Evolutionary conservation across 2,113 vertebrate genomes (phyloP), one percentile per base, ranked within the genome.

Genomic region (Albula glossodonta): DNA sequence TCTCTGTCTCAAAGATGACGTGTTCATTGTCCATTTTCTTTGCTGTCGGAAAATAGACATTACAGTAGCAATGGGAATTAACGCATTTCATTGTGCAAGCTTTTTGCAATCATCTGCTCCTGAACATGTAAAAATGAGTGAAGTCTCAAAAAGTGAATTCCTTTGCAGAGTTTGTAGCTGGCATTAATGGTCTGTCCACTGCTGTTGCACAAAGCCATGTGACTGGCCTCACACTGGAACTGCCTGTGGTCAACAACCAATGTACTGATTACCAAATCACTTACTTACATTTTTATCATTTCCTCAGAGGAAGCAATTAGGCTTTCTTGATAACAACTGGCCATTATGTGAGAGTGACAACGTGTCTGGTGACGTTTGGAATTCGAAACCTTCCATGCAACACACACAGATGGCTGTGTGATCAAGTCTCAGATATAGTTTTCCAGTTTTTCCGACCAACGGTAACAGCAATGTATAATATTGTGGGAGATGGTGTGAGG

Each of bases 401-500:
- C 22, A 15, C 13, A 82, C n/a, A 25, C 25, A 22, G 53, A 60
- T 17, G 25, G 74, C 8, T 15, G n/a, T 31, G 70, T 0, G 52
- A 50, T 50, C 49, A 19, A 50, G 78, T 17, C 78, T 49, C 78
- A 48, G 78, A 15, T 49, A 17, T 2, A 41, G n/a, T 74, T 50
- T 79, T 50, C 41, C 41, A 13, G 41, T 4, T 31, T 74, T 74
- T 74, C n/a, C 7, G n/a, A 2, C 22, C 79, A 51, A 22, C 48
- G 48, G 53, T 49, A 88, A 86, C 87, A 83, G 49, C 82, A 17
- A 70, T 56, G 51, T 49, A 66, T 17, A 50, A 15, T 15, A n/a
- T n/a, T 17, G 70, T 82, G 41, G 83, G 60, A 53, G 82, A 81
- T 78, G 63, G 82, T 70, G 87, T n/a, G 79, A 81, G 86, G n/a